These are phyloP conservation scores for Tragulus kanchil DNA, from an alignment of 2,113 vertebrate genomes.

Conservation along the genomic window DNA sequence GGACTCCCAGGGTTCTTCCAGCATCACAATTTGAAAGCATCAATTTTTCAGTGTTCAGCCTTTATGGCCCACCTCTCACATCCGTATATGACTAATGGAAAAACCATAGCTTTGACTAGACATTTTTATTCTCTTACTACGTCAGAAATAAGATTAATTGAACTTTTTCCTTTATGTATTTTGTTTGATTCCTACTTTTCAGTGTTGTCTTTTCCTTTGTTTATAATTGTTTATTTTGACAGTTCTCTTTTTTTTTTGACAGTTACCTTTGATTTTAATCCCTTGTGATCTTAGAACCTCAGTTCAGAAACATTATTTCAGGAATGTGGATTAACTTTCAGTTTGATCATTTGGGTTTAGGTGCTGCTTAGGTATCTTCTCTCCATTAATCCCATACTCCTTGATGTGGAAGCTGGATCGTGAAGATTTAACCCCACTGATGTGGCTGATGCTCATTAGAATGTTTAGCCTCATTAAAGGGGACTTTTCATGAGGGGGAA, in stretches of 20 bases:
- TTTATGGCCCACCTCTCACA: too few relatives aligned
- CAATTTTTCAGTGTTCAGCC: too few relatives aligned
- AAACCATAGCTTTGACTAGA: too few relatives aligned
- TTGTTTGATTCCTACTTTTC: slow-evolving; percentile 6
- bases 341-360: not conserved
- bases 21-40: too few relatives aligned
- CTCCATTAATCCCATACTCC: not conserved
- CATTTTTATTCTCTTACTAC: too few relatives aligned
- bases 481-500: not conserved
- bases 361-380: not conserved
- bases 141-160: slow-evolving; percentile 7
- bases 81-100: too few relatives aligned
- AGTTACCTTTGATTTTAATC: slow-evolving; percentile 33
- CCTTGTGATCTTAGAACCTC: not conserved
- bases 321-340: not conserved
- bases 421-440: not conserved
- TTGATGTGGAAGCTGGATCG: not conserved
- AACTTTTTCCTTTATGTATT: slow-evolving; percentile 22
- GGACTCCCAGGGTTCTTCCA: too few relatives aligned
- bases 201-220: not conserved
- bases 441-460: not conserved
- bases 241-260: too few relatives aligned
- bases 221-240: slow-evolving; percentile 18
- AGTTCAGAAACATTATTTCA: slow-evolving; percentile 10
- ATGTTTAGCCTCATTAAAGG: not conserved